Evolutionary conservation across 2,888 invertebrate genomes (phyloP).

Genomic region (Diplazon laetatorius): DNA sequence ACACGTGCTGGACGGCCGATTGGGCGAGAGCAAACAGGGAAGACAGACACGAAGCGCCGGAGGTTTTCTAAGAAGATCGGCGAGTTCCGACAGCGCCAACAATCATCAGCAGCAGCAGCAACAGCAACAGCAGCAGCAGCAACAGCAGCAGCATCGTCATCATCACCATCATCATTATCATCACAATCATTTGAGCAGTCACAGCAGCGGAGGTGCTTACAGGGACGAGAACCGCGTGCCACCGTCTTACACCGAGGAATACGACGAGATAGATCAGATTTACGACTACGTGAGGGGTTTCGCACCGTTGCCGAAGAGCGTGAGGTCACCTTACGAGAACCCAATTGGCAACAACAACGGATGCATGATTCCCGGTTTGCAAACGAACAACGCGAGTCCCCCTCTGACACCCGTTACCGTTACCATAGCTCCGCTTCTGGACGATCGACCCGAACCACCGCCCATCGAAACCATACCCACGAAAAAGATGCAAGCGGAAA

Average conservation of each 20-base stretch:
- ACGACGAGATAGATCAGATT: conserved; percentile 98
- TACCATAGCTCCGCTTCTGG: conserved; percentile 84
- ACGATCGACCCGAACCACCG: conserved; percentile 92
- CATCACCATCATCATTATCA: conserved; percentile 84
- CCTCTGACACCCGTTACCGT: conserved; percentile 84
- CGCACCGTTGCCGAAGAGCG: conserved; percentile 93
- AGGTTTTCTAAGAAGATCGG: conserved; percentile 87
- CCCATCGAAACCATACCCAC: conserved; percentile 96
- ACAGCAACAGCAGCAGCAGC: conserved; percentile 81
- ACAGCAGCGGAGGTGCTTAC: conserved; percentile 78
- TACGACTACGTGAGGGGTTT: conserved; percentile 97
- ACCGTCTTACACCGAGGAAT: conserved; percentile 88
- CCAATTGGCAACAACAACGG: conserved; percentile 72
- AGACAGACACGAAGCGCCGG: conserved; percentile 75
- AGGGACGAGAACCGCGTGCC: conserved; percentile 86
- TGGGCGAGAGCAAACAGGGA: conserved; percentile 85
- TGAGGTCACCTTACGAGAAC: conserved; percentile 86
- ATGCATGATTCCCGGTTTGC: conserved; percentile 36
- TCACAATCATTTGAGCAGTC: conserved; percentile 82
- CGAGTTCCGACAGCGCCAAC: conserved; percentile 88
- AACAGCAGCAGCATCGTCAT: conserved; percentile 77
- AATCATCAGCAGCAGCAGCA: conserved; percentile 81
- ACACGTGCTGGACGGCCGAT: conserved; percentile 91
- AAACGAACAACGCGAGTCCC: conserved; percentile 69
- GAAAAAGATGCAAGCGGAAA: conserved; percentile 90